Conservation (phyloP, 1,140 invertebrate genomes). For the Caenorhabditis inopinata region DNA sequence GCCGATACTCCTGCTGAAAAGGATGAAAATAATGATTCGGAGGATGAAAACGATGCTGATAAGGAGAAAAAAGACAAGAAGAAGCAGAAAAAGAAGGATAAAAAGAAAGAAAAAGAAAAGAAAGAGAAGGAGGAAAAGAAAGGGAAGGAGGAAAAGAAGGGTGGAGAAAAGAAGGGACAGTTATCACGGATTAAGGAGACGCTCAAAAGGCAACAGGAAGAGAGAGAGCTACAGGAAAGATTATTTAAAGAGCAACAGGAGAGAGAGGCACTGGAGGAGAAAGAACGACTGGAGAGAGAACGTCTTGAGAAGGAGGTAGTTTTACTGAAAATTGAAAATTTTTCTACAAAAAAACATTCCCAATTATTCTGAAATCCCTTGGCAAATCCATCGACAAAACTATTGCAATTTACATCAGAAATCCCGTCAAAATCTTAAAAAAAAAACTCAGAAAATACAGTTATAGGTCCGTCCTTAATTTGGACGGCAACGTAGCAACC, state of each 20-base stretch:
- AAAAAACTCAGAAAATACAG: no score
- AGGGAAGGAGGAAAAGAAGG: background rate
- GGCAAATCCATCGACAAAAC: no score
- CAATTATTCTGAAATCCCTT: no score
- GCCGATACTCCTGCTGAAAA: slow-evolving; percentile 70
- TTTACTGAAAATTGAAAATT: background rate
- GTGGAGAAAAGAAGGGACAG: background rate
- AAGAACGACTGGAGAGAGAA: slow-evolving; percentile 1
- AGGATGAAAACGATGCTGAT: slow-evolving; percentile 70
- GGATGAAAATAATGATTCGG: slow-evolving; percentile 75
- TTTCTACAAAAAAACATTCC: background rate
- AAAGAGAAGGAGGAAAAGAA: slow-evolving; percentile 1
- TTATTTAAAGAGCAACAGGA: background rate
- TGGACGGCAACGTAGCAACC: no score
- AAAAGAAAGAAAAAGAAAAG: slow-evolving; percentile 32
- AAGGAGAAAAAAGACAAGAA: slow-evolving; percentile 76
- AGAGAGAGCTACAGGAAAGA: background rate
- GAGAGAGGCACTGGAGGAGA: slow-evolving; percentile 22
- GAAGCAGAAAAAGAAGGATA: slow-evolving; percentile 69
- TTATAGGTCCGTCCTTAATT: no score
- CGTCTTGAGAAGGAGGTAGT: slow-evolving; percentile 63
- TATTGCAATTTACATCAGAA: no score
- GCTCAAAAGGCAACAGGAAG: slow-evolving; percentile 28
- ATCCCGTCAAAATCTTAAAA: no score
- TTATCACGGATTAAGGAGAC: slow-evolving; percentile 34